These are phyloP conservation scores for Carassius gibelio DNA, from an alignment of 2,113 vertebrate genomes.

Conservation along the genomic window DNA sequence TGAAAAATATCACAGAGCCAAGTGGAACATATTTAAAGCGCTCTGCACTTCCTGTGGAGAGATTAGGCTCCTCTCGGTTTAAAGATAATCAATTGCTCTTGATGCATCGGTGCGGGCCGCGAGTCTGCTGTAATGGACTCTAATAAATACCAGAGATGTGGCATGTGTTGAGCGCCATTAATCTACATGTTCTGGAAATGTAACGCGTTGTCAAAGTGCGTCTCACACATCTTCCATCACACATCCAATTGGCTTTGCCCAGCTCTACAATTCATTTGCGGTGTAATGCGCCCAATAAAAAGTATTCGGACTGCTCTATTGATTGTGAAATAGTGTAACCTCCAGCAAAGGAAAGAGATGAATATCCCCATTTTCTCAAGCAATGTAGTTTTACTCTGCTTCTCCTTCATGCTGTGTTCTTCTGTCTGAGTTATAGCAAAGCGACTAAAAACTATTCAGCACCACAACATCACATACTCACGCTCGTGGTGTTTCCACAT, in stretches of 20 bases:
- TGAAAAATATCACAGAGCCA: conserved; percentile 77
- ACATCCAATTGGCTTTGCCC: conserved; percentile 74
- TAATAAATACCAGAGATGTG: conserved; percentile 74
- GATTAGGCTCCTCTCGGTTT: conserved; percentile 76
- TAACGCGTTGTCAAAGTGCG: conserved; percentile 77
- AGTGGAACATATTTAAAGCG: conserved; percentile 77
- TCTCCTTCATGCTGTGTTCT: conserved; percentile 27
- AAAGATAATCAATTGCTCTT: conserved; percentile 81
- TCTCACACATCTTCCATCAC: conserved; percentile 79
- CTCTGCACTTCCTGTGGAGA: conserved; percentile 64
- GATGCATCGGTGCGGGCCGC: conserved; percentile 63
- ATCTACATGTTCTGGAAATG: conserved; percentile 84
- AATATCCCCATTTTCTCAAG: conserved; percentile 64
- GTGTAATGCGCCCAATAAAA: conserved; percentile 76
- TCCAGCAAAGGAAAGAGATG: conserved; percentile 66
- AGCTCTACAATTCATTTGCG: conserved; percentile 78
- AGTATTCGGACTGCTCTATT: conserved; percentile 73
- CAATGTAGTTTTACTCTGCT: conserved; percentile 56
- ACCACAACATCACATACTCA: background rate
- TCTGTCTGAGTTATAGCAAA: background rate
- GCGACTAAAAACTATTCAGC: no score
- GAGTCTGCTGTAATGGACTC: conserved; percentile 69
- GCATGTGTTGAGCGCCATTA: conserved; percentile 72
- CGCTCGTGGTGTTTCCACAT: background rate
- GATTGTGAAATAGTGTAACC: conserved; percentile 79